A percentile compares a stretch with the other conserved stretches of the same genome.
These are phyloP conservation scores for Diplolepis rosae DNA, from an alignment of 2,888 invertebrate genomes.

Conservation along the genomic window DNA sequence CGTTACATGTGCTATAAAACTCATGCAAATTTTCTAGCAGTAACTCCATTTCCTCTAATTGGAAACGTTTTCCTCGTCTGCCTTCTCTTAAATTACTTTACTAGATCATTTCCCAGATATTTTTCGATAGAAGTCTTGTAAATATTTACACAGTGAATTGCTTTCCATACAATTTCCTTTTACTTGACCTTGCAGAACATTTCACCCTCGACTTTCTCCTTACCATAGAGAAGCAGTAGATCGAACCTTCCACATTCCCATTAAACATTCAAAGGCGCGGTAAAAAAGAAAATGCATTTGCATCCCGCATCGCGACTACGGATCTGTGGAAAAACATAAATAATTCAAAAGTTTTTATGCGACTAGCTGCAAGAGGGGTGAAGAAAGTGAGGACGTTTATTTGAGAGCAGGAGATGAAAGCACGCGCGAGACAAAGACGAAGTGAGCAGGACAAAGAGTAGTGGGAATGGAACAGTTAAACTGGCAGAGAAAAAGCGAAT, in stretches of 20 bases:
- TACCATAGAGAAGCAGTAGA: not conserved
- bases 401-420: constrained; percentile 35
- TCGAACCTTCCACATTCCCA: constrained; percentile 46
- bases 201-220: constrained; percentile 22
- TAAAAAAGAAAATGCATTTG: constrained; percentile 70
- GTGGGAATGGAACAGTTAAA: constrained; percentile 25
- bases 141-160: constrained; percentile 12
- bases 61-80: not conserved
- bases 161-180: not conserved
- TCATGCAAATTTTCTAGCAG: not conserved
- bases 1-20: no score
- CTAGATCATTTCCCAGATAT: not conserved
- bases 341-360: constrained; percentile 71
- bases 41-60: not conserved
- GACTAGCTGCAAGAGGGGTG: constrained; percentile 39
- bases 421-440: constrained; percentile 30
- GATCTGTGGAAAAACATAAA: constrained; percentile 67
- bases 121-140: not conserved
- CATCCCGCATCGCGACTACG: constrained; percentile 66
- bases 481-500: constrained; percentile 32
- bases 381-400: constrained; percentile 41
- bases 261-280: constrained; percentile 69
- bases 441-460: constrained; percentile 33
- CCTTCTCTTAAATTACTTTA: not conserved
- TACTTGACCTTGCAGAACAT: constrained; percentile 17